Evolutionary conservation across 2,888 invertebrate species (phyloP), one percentile per base, ranked within the genome.

Genomic region (Torymus tubicola): DNA sequence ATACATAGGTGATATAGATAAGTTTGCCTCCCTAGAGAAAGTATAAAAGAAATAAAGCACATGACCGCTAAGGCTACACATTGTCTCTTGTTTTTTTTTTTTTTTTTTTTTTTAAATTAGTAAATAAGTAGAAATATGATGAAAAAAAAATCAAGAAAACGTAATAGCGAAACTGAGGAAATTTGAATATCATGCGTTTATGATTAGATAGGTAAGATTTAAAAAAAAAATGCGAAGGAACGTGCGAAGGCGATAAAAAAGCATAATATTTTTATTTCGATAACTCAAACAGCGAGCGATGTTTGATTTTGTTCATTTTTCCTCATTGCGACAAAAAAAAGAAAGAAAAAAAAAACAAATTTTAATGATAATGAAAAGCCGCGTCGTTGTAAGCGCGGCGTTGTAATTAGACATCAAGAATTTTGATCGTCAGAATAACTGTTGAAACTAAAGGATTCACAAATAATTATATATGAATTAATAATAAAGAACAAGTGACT

Each of bases 401-500:
- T 72, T 71, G 55, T 77, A 72, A 72, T 65, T 71, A 76, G 58
- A 55, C 50, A 75, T 72, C 16, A 78, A 81, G 60, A 50, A 76
- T 76, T 81, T 73, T 81, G 78, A 82, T 81, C 50, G 74, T 81
- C 31, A 60, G 76, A 73, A 67, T 67, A 78, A 80, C 61, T 73
- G 78, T 81, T 81, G 64, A 73, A 78, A 78, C 50, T 70, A 68
- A 67, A 77, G 55, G 57, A 77, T 77, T 74, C 53, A 72, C 63
- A 76, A 81, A 71, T 75, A 67, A 75, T 74, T 77, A 78, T 78
- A 74, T 64, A 79, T 77, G 50, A 77, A 79, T 78, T 74, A 78
- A 81, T 80, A 80, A 82, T 81, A 83, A 81, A 81, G 60, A 81
- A 81, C 71, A 82, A 78, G 68, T 81, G 81, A 80, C 81, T 83